phyloP scores from a whole-genome alignment of 2,888 invertebrate species.

The Cancer borealis region DNA sequence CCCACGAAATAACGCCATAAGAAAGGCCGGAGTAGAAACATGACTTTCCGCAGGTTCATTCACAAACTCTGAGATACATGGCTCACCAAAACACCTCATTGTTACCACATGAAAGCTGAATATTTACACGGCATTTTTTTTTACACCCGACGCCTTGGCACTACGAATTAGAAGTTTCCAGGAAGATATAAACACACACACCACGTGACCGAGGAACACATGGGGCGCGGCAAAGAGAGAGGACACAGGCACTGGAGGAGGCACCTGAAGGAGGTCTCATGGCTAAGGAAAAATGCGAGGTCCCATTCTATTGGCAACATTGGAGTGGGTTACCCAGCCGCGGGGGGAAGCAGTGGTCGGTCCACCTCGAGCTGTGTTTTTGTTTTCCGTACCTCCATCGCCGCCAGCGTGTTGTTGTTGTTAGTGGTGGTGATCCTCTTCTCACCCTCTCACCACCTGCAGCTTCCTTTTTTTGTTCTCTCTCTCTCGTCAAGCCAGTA shows the following conservation, averaged over 20 bases:
- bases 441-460: not conserved
- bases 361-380: not conserved
- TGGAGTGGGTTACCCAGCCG: not conserved
- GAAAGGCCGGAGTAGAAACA: conserved; percentile 47
- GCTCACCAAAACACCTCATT: not conserved
- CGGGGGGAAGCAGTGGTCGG: not conserved
- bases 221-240: not conserved
- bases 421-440: not conserved
- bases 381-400: not conserved
- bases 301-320: not conserved
- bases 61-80: conserved; percentile 34
- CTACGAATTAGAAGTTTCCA: not conserved
- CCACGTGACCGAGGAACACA: not conserved
- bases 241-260: not conserved
- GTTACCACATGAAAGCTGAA: conserved; percentile 35
- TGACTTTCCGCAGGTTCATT: conserved; percentile 59
- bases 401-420: not conserved
- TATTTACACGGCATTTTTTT: not conserved
- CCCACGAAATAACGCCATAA: conserved; percentile 50
- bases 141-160: not conserved
- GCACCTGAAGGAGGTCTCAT: not conserved
- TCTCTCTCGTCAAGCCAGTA: too few species aligned
- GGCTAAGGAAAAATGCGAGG: not conserved
- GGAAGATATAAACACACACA: not conserved
- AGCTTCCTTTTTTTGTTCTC: too few species aligned